Evolutionary conservation across 1,140 invertebrate genomes (phyloP).

Genomic region (Aphidius gifuensis): DNA sequence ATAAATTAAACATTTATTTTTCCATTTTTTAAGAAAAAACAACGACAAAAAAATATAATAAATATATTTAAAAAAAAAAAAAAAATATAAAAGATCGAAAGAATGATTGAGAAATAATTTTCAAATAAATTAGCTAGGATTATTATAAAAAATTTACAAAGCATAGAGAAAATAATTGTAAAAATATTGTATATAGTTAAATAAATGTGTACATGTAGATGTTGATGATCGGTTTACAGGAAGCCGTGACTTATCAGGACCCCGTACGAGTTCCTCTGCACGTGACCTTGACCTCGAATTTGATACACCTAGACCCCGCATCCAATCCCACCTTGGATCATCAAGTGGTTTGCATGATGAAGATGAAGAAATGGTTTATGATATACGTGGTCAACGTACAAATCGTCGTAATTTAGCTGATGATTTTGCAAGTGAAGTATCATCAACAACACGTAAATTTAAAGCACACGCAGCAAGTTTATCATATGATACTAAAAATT

Average conservation of each 20-base stretch:
- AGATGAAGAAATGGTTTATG: slow-evolving; percentile 50
- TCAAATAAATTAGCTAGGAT: neutral
- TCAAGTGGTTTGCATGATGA: slow-evolving; percentile 35
- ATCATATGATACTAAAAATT: slow-evolving; percentile 30
- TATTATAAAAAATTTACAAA: neutral
- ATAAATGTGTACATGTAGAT: slow-evolving; percentile 13
- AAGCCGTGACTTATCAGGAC: slow-evolving; percentile 47
- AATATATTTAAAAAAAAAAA: slow-evolving; percentile 8
- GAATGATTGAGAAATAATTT: neutral
- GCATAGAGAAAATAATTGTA: neutral
- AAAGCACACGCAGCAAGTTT: slow-evolving; percentile 38
- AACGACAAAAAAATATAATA: too few relatives aligned
- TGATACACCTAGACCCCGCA: slow-evolving; percentile 37
- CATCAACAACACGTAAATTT: slow-evolving; percentile 41
- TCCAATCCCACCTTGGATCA: slow-evolving; percentile 25
- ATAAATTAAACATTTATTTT: too few relatives aligned
- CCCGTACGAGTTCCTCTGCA: slow-evolving; percentile 39
- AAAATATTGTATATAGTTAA: neutral
- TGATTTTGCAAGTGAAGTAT: slow-evolving; percentile 44
- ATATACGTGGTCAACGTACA: slow-evolving; percentile 49
- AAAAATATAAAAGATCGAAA: neutral
- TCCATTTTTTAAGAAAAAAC: too few relatives aligned
- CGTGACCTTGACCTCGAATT: slow-evolving; percentile 48
- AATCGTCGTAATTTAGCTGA: slow-evolving; percentile 38
- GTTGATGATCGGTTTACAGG: slow-evolving; percentile 44